phyloP scores from a whole-genome alignment of 2,888 invertebrate species.

The Megalurothrips usitatus region DNA sequence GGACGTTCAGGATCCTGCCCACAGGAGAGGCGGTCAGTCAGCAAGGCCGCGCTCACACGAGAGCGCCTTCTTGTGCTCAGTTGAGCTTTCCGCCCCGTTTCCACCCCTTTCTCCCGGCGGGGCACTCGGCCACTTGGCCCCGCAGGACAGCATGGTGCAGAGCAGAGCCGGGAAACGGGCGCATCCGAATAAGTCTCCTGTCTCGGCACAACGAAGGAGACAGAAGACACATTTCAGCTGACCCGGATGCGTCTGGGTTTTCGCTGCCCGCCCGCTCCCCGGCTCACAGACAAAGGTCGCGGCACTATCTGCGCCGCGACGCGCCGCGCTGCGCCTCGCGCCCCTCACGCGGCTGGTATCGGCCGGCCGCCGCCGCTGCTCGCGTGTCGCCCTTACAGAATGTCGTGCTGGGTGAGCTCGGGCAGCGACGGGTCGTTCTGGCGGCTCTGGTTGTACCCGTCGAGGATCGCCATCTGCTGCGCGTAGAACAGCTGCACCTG shows the following conservation, averaged over 20 bases:
- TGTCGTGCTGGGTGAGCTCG: slow-evolving; percentile 36
- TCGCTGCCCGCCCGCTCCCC: too few relatives aligned
- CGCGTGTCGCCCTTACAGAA: slow-evolving; percentile 35
- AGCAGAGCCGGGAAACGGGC: too few relatives aligned
- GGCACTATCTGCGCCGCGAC: not conserved
- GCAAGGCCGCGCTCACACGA: too few relatives aligned
- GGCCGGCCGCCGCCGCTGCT: not conserved
- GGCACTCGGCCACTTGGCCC: too few relatives aligned
- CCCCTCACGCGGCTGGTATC: not conserved
- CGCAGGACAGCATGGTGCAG: too few relatives aligned
- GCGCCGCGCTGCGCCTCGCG: not conserved
- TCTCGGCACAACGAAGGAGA: too few relatives aligned
- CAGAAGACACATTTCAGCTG: too few relatives aligned
- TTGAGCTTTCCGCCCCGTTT: too few relatives aligned
- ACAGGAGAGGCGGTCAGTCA: not conserved
- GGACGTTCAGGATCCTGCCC: slow-evolving; percentile 55
- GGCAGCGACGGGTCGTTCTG: slow-evolving; percentile 21
- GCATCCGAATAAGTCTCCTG: too few relatives aligned
- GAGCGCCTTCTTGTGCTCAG: too few relatives aligned
- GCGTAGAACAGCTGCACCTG: slow-evolving; percentile 57
- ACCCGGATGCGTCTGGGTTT: too few relatives aligned
- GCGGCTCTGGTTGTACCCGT: slow-evolving; percentile 50
- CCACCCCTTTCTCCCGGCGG: too few relatives aligned
- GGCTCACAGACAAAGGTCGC: not conserved
- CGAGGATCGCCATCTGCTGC: slow-evolving; percentile 59